Percentiles rank a stretch among this genome's conserved stretches.
Conservation (phyloP, 2,113 vertebrate genomes). For the Parus major region DNA sequence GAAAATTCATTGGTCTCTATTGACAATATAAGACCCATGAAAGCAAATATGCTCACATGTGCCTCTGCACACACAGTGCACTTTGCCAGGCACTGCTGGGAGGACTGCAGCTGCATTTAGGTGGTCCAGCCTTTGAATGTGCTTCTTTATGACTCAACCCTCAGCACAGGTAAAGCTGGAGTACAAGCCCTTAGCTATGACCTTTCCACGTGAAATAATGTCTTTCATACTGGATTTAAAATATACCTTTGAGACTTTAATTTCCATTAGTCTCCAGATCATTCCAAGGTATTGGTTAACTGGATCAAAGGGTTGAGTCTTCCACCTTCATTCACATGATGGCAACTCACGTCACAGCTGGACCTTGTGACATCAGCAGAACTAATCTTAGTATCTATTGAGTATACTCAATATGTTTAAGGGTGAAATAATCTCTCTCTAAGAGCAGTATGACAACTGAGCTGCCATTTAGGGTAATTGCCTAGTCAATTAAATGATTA, state of each 20-base stretch:
- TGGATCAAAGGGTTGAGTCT: constrained; percentile 2
- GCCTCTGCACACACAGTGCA: background rate
- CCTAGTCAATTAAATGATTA: background rate
- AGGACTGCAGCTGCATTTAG: background rate
- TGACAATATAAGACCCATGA: background rate
- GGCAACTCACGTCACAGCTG: background rate
- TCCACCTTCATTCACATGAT: background rate
- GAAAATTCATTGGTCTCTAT: background rate
- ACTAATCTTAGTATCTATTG: background rate
- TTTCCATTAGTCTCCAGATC: background rate
- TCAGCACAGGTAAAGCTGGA: background rate
- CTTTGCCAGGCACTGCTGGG: background rate
- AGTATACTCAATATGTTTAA: background rate
- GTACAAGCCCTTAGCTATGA: background rate
- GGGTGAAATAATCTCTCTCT: constrained; percentile 1
- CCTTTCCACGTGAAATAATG: background rate
- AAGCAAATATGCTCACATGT: background rate
- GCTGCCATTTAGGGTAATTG: background rate
- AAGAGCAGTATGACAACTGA: background rate
- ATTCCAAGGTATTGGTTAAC: background rate
- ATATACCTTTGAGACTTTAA: background rate
- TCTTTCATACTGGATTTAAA: background rate
- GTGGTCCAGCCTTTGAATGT: background rate
- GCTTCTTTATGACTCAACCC: background rate
- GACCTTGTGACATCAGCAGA: background rate